Conservation (phyloP, 2,888 invertebrate genomes). For the Bibio marci region DNA sequence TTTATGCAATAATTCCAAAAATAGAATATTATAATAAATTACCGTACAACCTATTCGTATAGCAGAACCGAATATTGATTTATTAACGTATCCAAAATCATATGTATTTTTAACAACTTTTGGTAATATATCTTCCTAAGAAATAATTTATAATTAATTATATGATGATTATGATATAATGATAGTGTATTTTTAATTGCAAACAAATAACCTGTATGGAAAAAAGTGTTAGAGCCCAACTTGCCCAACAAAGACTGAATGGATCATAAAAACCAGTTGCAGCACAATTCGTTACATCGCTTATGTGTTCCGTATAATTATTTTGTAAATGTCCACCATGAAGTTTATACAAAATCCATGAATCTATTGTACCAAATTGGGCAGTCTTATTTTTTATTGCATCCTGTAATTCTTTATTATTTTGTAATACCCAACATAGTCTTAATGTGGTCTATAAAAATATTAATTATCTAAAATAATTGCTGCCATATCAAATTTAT, state of each 20-base stretch:
- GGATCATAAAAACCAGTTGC: constrained; percentile 90
- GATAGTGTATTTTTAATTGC: too few relatives aligned
- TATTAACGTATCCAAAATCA: constrained; percentile 49
- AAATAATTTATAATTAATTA: neutral
- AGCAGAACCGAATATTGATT: constrained; percentile 51
- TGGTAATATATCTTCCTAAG: constrained; percentile 56
- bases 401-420: constrained; percentile 47
- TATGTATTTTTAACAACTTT: constrained; percentile 60
- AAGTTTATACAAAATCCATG: constrained; percentile 80
- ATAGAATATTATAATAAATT: constrained; percentile 22
- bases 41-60: constrained; percentile 68
- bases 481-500: too few relatives aligned
- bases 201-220: constrained; percentile 43
- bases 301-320: constrained; percentile 39
- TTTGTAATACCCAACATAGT: constrained; percentile 60
- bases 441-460: constrained; percentile 51
- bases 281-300: constrained; percentile 81
- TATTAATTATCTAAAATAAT: constrained; percentile 3
- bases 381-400: constrained; percentile 46
- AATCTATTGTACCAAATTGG: constrained; percentile 77
- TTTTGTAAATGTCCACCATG: constrained; percentile 24
- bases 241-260: constrained; percentile 73
- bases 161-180: too few relatives aligned
- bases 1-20: neutral
- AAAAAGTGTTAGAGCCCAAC: constrained; percentile 49